Conservation (phyloP, 2,888 invertebrate genomes). For the Cataglyphis rosenhaueri region DNA sequence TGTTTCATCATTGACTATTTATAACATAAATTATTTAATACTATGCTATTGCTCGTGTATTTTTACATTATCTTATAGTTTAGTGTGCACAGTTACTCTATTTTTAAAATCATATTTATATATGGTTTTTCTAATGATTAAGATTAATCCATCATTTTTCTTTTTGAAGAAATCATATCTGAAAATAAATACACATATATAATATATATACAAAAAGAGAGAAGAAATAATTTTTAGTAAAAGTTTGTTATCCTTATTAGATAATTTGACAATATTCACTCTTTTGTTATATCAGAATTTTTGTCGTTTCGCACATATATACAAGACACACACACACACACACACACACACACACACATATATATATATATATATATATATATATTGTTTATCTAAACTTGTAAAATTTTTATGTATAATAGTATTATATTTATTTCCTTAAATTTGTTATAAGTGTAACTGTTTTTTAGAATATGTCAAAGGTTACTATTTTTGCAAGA, state of each 20-base stretch:
- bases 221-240: conserved; percentile 17
- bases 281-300: conserved; percentile 10
- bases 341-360: not conserved
- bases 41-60: not conserved
- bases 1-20: conserved; percentile 18
- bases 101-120: not conserved
- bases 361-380: not conserved
- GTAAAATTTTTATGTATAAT: not conserved
- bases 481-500: not conserved
- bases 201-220: not conserved
- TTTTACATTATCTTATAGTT: conserved; percentile 31
- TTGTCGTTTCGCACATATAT: conserved; percentile 9
- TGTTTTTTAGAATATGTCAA: not conserved
- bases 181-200: conserved; percentile 13
- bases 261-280: conserved; percentile 9
- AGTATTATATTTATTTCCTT: not conserved
- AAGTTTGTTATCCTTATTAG: not conserved
- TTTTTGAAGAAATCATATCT: conserved; percentile 1
- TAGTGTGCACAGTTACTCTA: not conserved
- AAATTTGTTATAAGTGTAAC: not conserved
- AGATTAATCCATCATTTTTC: not conserved
- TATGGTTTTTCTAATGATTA: not conserved
- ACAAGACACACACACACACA: not conserved
- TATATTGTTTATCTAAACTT: not conserved
- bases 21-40: conserved; percentile 35